Conservation (phyloP, 2,797 vertebrate species). For the Protosalanx chinensis region DNA sequence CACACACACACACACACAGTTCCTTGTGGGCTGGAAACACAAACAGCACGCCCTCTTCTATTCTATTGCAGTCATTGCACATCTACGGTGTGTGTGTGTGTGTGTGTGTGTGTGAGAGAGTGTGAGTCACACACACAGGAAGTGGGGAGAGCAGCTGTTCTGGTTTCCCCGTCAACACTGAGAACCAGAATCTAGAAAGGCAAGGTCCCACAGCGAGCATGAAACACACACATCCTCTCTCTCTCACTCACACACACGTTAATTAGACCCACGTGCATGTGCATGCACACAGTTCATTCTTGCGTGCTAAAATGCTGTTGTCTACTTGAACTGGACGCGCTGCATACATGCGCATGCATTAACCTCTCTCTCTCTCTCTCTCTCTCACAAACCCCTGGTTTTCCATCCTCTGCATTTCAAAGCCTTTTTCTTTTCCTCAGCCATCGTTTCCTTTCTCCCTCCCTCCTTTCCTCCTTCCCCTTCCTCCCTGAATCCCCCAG, state of each 20-base stretch:
- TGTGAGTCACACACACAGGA: constrained; percentile 25
- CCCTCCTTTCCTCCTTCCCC: constrained; percentile 35
- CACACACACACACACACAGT: constrained; percentile 31
- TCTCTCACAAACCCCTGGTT: constrained; percentile 37
- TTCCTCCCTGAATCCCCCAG: constrained; percentile 67
- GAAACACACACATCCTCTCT: constrained; percentile 8
- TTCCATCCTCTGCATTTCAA: constrained; percentile 64
- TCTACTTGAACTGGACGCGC: too few species aligned
- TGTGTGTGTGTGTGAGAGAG: too few species aligned
- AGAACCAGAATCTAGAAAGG: constrained; percentile 54
- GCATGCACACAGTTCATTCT: constrained; percentile 13
- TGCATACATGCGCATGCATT: too few species aligned
- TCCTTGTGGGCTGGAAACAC: constrained; percentile 28
- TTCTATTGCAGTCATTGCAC: constrained; percentile 45
- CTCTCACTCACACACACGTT: constrained; percentile 26
- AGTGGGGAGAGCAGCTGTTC: constrained; percentile 62
- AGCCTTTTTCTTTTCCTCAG: constrained; percentile 63
- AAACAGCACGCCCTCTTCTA: constrained; percentile 53
- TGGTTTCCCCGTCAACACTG: constrained; percentile 54
- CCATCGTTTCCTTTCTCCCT: constrained; percentile 54
- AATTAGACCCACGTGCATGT: constrained; percentile 16
- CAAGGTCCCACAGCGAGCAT: constrained; percentile 24
- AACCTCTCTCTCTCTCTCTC: neutral
- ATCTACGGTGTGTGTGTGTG: constrained; percentile 41
- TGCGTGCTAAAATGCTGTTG: too few species aligned